Conservation (phyloP, 2,888 invertebrate genomes). For the Bugulina stolonifera region DNA sequence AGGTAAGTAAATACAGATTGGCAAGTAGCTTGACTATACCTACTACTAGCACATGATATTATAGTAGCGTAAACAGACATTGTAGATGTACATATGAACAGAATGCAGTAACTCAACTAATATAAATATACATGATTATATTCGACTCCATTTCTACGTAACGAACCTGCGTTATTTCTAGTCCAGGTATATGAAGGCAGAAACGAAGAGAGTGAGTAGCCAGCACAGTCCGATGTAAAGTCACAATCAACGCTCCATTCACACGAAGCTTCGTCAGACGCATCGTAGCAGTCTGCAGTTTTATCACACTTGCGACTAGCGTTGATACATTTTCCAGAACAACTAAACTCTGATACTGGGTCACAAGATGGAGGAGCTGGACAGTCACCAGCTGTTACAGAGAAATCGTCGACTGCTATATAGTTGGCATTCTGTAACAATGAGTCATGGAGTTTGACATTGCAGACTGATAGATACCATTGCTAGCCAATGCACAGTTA, state of each 20-base stretch:
- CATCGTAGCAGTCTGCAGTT: conserved; percentile 16
- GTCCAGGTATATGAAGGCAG: not conserved
- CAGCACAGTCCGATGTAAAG: not conserved
- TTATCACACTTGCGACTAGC: not conserved
- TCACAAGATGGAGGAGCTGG: not conserved
- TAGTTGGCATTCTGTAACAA: not conserved
- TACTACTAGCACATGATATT: no score
- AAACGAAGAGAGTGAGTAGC: not conserved
- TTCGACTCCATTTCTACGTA: no score
- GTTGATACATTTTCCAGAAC: conserved; percentile 6
- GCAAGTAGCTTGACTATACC: no score
- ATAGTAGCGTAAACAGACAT: no score
- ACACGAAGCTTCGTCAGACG: conserved; percentile 11
- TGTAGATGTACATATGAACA: no score
- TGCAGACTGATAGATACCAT: no score
- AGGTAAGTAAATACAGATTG: no score
- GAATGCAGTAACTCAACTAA: no score
- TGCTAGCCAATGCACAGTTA: no score
- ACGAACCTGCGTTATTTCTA: not conserved
- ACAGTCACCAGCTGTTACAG: not conserved
- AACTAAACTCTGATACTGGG: not conserved
- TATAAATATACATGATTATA: no score
- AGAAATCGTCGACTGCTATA: conserved; percentile 8
- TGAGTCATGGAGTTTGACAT: no score
- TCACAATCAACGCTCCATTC: conserved; percentile 2